These are phyloP conservation scores for Drosophila formosana DNA, from an alignment of 2,888 invertebrate genomes.

Conservation along the genomic window DNA sequence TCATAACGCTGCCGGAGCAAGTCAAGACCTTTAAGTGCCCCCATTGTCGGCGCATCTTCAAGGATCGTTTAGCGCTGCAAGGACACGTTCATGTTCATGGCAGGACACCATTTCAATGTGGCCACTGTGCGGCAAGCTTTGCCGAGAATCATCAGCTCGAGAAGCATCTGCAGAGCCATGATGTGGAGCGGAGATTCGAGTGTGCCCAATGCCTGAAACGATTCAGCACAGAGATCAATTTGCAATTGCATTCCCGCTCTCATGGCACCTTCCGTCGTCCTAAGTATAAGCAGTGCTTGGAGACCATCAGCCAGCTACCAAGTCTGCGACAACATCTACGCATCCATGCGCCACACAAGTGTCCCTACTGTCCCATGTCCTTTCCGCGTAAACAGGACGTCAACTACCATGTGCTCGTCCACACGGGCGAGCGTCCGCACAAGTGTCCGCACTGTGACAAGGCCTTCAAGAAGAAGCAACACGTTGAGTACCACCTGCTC, in stretches of 20 bases:
- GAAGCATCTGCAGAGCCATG: background rate
- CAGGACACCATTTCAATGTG: conserved; percentile 8
- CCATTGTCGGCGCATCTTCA: conserved; percentile 45
- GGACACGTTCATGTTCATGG: conserved; percentile 6
- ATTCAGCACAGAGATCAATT: conserved; percentile 4
- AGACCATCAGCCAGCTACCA: background rate
- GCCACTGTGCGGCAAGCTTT: background rate
- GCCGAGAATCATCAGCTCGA: background rate
- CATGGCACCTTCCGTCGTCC: background rate
- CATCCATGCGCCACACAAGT: conserved; percentile 5
- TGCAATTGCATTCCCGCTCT: conserved; percentile 16
- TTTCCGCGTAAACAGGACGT: conserved; percentile 8
- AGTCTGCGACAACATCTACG: conserved; percentile 12
- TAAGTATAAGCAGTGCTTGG: conserved; percentile 13
- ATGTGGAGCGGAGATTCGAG: background rate
- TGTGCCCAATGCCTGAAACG: conserved; percentile 8
- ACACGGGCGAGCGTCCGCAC: conserved; percentile 10
- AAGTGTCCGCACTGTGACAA: conserved; percentile 19
- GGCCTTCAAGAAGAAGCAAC: conserved; percentile 17
- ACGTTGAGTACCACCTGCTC: conserved; percentile 8
- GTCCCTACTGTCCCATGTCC: conserved; percentile 13
- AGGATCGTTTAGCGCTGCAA: background rate
- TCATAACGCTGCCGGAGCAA: background rate
- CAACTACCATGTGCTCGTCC: conserved; percentile 7
- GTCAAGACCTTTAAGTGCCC: conserved; percentile 38